These are phyloP conservation scores for Crotalus horridus DNA, from an alignment of 2,113 vertebrate species.

Conservation along the genomic window DNA sequence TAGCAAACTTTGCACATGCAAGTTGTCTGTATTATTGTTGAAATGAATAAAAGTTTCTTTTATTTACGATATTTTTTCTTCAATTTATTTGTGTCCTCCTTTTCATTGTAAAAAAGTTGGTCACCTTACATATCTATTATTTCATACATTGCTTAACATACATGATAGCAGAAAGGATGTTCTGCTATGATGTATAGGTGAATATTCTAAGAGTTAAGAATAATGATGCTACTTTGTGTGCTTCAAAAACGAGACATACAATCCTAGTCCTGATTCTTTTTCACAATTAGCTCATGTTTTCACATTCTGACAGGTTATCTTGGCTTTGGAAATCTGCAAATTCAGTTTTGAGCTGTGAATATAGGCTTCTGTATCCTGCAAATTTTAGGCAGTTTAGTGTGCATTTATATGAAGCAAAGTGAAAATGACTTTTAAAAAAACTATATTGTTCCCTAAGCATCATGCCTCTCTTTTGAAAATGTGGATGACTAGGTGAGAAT, in stretches of 20 bases:
- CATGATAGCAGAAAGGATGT: no score
- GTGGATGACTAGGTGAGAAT: not conserved
- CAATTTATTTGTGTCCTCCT: no score
- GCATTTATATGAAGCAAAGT: not conserved
- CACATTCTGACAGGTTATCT: not conserved
- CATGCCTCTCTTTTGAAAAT: no score
- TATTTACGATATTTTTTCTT: no score
- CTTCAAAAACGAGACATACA: not conserved
- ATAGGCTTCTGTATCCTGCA: not conserved
- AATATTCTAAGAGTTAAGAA: not conserved
- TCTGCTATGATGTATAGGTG: not conserved
- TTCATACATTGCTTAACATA: not conserved
- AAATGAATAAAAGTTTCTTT: no score
- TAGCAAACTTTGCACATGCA: no score
- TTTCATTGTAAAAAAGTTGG: no score
- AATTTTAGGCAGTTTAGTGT: not conserved
- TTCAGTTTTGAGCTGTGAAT: not conserved
- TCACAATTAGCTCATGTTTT: not conserved
- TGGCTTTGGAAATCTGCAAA: not conserved
- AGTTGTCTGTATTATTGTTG: no score
- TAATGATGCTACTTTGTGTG: not conserved
- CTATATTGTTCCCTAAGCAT: not conserved
- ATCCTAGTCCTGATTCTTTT: not conserved
- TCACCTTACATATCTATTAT: not conserved
- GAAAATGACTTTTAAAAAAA: not conserved